These are phyloP conservation scores for Latheticus oryzae DNA, from an alignment of 2,888 invertebrate genomes.

Conservation along the genomic window DNA sequence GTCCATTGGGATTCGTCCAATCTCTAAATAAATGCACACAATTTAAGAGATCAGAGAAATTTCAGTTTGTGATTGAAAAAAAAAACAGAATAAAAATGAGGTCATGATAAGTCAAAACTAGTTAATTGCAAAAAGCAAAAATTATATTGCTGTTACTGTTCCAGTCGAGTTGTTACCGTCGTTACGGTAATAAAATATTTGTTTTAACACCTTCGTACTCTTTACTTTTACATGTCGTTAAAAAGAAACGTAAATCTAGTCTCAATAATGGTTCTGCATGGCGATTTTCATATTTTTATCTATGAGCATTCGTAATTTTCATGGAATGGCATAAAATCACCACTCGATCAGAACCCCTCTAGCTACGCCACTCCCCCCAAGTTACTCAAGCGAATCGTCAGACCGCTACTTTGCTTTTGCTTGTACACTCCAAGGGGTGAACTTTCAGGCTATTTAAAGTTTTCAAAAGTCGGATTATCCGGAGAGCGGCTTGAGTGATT, in stretches of 20 bases:
- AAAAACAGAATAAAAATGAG: background rate
- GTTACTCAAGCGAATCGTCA: constrained; percentile 64
- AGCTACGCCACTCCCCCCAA: constrained; percentile 56
- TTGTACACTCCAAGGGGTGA: constrained; percentile 56
- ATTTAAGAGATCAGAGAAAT: constrained; percentile 19
- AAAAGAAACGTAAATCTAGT: constrained; percentile 16
- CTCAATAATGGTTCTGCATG: constrained; percentile 21
- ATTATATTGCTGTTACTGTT: too few species aligned
- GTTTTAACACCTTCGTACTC: constrained; percentile 19
- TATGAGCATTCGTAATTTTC: constrained; percentile 27
- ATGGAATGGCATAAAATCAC: constrained; percentile 55
- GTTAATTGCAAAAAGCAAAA: too few species aligned
- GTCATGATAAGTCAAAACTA: too few species aligned
- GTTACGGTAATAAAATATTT: constrained; percentile 13
- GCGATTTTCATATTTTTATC: constrained; percentile 24
- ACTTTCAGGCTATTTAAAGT: constrained; percentile 56
- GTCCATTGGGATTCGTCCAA: constrained; percentile 41
- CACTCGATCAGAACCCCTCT: constrained; percentile 58
- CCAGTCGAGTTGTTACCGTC: constrained; percentile 1
- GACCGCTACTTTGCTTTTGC: constrained; percentile 61
- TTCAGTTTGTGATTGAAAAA: too few species aligned
- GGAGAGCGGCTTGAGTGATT: too few species aligned
- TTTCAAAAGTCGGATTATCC: constrained; percentile 54
- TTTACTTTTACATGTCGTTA: constrained; percentile 4
- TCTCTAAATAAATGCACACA: constrained; percentile 38